Evolutionary conservation across 2,113 vertebrate species (phyloP).

Genomic region (Rana temporaria): DNA sequence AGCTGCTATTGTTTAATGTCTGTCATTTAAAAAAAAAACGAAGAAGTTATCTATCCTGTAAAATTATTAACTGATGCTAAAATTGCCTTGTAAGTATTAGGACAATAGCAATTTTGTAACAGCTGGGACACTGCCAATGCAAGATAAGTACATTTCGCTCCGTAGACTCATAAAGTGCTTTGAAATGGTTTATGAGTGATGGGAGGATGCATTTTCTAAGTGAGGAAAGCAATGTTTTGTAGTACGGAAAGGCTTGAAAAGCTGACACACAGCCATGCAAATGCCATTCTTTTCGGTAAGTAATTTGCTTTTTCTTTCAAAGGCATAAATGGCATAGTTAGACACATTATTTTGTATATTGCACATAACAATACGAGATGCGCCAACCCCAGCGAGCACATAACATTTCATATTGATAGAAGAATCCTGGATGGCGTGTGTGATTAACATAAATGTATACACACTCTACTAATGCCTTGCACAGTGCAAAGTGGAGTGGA

Average conservation of each 20-base stretch:
- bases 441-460: constrained; percentile 89
- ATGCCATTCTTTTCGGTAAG: constrained; percentile 88
- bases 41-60: constrained; percentile 90
- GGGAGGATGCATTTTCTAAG: constrained; percentile 88
- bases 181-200: constrained; percentile 89
- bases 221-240: constrained; percentile 88
- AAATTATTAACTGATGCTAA: constrained; percentile 91
- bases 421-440: constrained; percentile 83
- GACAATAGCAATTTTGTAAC: constrained; percentile 90
- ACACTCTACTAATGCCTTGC: constrained; percentile 83
- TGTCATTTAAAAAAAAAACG: constrained; percentile 91
- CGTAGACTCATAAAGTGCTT: constrained; percentile 88
- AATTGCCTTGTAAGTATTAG: constrained; percentile 93
- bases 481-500: constrained; percentile 79
- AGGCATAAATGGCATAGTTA: constrained; percentile 89
- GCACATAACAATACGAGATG: constrained; percentile 87
- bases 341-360: constrained; percentile 91
- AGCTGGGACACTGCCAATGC: constrained; percentile 89
- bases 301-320: constrained; percentile 90
- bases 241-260: constrained; percentile 86
- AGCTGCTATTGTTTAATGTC: constrained; percentile 90
- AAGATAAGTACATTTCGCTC: constrained; percentile 88
- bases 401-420: constrained; percentile 90
- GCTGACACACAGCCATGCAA: constrained; percentile 89
- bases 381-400: constrained; percentile 88